Evolutionary conservation across 2,797 vertebrate genomes (phyloP).

Genomic region (Sebastes vulpes): DNA sequence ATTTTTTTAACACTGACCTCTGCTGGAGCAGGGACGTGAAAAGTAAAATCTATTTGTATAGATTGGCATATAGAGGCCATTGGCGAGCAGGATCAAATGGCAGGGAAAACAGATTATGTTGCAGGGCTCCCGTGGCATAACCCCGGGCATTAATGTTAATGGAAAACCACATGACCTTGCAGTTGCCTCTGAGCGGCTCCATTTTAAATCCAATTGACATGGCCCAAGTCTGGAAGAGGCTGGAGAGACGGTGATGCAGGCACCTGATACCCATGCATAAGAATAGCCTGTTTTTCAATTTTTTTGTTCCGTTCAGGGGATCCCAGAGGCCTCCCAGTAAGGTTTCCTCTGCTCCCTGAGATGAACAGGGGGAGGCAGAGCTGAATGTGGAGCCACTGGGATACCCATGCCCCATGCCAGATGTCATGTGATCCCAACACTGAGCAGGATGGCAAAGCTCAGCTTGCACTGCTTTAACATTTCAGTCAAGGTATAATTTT

Average conservation of each 20-base stretch:
- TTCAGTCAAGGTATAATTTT: slow-evolving; percentile 88
- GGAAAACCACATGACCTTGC: slow-evolving; percentile 77
- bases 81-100: slow-evolving; percentile 70
- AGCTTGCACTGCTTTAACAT: slow-evolving; percentile 1
- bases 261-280: slow-evolving; percentile 63
- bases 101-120: slow-evolving; percentile 75
- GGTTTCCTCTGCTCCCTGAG: slow-evolving; percentile 38
- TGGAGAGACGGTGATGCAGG: slow-evolving; percentile 42
- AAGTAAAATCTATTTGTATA: slow-evolving; percentile 64
- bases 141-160: slow-evolving; percentile 76
- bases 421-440: slow-evolving; percentile 73
- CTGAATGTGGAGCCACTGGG: slow-evolving; percentile 17
- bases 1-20: slow-evolving; percentile 1
- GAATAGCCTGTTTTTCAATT: slow-evolving; percentile 30
- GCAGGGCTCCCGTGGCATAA: slow-evolving; percentile 67
- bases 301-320: slow-evolving; percentile 4
- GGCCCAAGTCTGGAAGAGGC: slow-evolving; percentile 52
- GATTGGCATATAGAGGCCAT: slow-evolving; percentile 55
- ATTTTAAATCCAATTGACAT: slow-evolving; percentile 74
- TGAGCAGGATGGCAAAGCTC: slow-evolving; percentile 74
- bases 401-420: slow-evolving; percentile 13
- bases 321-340: slow-evolving; percentile 36
- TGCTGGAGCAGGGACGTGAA: slow-evolving; percentile 13
- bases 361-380: slow-evolving; percentile 15
- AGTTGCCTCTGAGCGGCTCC: slow-evolving; percentile 62